These are phyloP conservation scores for Perca schrenkii DNA, from an alignment of 2,113 vertebrate species.

Conservation along the genomic window DNA sequence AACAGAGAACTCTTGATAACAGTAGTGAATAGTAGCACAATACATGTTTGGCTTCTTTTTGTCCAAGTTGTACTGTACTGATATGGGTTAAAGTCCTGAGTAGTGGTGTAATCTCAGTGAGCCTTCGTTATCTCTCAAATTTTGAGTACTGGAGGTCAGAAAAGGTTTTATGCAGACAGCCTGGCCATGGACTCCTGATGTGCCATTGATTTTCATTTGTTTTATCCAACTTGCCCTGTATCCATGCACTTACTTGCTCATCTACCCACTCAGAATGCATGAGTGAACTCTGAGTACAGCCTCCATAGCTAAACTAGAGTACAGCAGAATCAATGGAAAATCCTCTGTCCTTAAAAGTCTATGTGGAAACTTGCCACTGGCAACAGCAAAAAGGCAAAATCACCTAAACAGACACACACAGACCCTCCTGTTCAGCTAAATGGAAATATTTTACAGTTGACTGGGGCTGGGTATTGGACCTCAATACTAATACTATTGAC, in stretches of 20 bases:
- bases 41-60: conserved; percentile 39
- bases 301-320: conserved; percentile 7
- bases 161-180: conserved; percentile 29
- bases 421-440: neutral
- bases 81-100: conserved; percentile 30
- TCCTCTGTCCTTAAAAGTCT: conserved; percentile 56
- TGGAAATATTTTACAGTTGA: conserved; percentile 1
- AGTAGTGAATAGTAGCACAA: neutral
- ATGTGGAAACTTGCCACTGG: conserved; percentile 62
- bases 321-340: conserved; percentile 65
- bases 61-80: neutral
- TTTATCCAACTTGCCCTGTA: conserved; percentile 15
- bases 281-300: conserved; percentile 33
- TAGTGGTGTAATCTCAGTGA: conserved; percentile 43
- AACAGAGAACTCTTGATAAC: conserved; percentile 24
- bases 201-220: conserved; percentile 47
- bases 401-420: conserved; percentile 22
- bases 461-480: too few species aligned
- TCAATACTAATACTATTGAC: neutral
- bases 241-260: conserved; percentile 2
- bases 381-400: conserved; percentile 31
- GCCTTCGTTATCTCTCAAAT: conserved; percentile 39
- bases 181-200: conserved; percentile 12
- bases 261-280: conserved; percentile 38
- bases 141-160: conserved; percentile 45